Conservation (phyloP, 1,140 invertebrate genomes). For the Drosophila nannoptera region DNA sequence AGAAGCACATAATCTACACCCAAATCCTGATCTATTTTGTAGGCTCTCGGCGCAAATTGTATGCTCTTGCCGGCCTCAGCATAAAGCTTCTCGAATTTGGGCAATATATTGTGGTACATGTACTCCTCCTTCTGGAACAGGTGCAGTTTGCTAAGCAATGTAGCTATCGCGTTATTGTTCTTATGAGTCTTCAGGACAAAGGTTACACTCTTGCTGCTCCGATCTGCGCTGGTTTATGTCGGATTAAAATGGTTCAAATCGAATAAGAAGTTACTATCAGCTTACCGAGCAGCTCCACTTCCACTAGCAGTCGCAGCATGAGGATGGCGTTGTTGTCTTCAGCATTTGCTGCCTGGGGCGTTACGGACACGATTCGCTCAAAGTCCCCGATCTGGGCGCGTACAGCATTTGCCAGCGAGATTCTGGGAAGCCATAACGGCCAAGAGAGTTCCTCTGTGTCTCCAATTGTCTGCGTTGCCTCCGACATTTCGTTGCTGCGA, state of each 20-base stretch:
- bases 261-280: not conserved
- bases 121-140: conserved; percentile 70
- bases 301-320: conserved; percentile 55
- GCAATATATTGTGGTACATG: conserved; percentile 66
- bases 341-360: conserved; percentile 29
- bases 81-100: conserved; percentile 71
- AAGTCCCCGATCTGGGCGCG: conserved; percentile 50
- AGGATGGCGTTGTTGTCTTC: conserved; percentile 62
- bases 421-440: conserved; percentile 63
- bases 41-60: conserved; percentile 66
- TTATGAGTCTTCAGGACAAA: conserved; percentile 69
- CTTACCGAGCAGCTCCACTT: conserved; percentile 62
- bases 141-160: conserved; percentile 50
- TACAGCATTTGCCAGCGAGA: conserved; percentile 63
- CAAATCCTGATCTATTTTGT: conserved; percentile 63
- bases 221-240: conserved; percentile 36
- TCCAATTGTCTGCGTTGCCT: conserved; percentile 47
- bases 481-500: conserved; percentile 50
- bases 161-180: conserved; percentile 56
- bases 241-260: not conserved
- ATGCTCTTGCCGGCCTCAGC: conserved; percentile 52
- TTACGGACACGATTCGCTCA: conserved; percentile 43
- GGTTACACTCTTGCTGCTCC: conserved; percentile 45
- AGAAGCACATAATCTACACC: conserved; percentile 76
- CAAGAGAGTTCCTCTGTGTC: too few relatives aligned